These are phyloP conservation scores for Mohoua ochrocephala DNA, from an alignment of 2,113 vertebrate species.

Conservation along the genomic window DNA sequence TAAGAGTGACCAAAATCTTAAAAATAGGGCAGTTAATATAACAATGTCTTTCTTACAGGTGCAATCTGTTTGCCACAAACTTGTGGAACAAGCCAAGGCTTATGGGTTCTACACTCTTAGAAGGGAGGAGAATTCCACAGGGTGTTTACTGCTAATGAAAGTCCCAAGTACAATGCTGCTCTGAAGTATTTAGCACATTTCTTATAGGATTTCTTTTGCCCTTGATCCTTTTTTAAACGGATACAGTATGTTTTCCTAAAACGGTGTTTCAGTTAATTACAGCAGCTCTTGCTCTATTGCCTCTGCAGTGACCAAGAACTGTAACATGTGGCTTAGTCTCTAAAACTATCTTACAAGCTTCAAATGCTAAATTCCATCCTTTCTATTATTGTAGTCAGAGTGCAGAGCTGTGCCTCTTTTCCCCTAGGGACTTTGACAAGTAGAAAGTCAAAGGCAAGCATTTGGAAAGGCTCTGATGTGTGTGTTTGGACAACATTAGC, in stretches of 20 bases:
- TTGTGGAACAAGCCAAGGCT: background rate
- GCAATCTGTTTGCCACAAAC: background rate
- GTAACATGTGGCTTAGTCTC: background rate
- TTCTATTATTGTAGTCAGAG: background rate
- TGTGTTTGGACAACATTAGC: background rate
- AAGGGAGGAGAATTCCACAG: background rate
- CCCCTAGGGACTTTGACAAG: background rate
- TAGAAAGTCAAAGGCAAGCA: background rate
- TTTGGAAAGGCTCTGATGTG: background rate
- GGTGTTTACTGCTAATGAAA: background rate
- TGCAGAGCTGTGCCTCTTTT: background rate
- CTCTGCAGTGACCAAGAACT: background rate
- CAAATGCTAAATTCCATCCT: background rate
- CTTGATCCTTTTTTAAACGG: background rate
- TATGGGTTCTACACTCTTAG: background rate
- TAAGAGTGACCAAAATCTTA: background rate
- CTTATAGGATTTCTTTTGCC: background rate
- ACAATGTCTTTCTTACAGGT: background rate
- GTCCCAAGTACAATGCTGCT: background rate
- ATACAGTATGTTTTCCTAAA: background rate
- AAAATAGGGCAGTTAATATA: background rate
- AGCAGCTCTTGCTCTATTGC: background rate
- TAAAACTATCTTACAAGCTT: background rate
- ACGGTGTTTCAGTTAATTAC: background rate
- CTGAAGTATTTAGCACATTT: background rate